Evolutionary conservation across 2,113 vertebrate species (phyloP).

Genomic region (Smithornis capensis): DNA sequence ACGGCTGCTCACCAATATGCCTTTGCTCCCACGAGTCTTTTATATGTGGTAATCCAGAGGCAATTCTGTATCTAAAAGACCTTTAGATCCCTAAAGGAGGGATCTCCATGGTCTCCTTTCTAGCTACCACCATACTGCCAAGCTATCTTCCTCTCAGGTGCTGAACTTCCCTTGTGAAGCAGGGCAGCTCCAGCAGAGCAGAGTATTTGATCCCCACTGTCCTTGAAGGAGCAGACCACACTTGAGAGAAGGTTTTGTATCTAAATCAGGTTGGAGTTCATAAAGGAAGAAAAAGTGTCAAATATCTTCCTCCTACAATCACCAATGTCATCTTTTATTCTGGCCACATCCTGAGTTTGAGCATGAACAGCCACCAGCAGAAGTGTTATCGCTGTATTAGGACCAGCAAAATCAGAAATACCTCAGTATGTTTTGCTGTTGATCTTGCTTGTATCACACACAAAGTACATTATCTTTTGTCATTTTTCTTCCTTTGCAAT

Average conservation of each 20-base stretch:
- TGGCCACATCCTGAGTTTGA: background rate
- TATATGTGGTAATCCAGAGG: background rate
- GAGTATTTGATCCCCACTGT: background rate
- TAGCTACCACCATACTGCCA: accelerated
- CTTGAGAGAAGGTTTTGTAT: background rate
- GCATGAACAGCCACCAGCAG: background rate
- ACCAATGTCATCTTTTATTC: background rate
- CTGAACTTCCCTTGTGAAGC: background rate
- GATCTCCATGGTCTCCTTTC: background rate
- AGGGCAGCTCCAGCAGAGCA: background rate
- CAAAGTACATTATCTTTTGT: background rate
- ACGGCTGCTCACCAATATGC: background rate
- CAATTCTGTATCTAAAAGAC: background rate
- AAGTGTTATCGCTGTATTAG: background rate
- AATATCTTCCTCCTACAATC: background rate
- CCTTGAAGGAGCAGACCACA: background rate
- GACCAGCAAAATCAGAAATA: background rate
- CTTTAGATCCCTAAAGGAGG: background rate
- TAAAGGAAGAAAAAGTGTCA: background rate
- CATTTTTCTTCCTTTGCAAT: background rate
- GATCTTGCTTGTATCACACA: background rate
- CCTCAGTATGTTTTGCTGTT: background rate
- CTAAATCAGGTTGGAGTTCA: background rate
- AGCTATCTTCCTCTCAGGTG: background rate
- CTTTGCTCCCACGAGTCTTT: background rate